Percentiles rank a stretch among this genome's conserved stretches.
Conservation (phyloP, 2,888 invertebrate species). For the Catocala nupta region DNA sequence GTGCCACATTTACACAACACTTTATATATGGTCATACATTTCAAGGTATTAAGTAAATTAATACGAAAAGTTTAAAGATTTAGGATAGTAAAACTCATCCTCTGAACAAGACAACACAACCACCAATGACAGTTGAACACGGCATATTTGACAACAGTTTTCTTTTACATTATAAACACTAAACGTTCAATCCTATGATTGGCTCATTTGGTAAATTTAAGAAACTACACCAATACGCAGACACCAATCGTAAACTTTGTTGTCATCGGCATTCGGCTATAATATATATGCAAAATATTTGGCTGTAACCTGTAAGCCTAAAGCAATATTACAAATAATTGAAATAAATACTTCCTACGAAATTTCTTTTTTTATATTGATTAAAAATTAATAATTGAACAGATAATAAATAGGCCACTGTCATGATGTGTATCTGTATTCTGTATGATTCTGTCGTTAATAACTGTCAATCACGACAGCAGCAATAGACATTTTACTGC, state of each 20-base stretch:
- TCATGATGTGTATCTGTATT: too few species aligned
- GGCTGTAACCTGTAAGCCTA: too few species aligned
- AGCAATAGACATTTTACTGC: slow-evolving; percentile 16
- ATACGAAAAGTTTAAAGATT: slow-evolving; percentile 40
- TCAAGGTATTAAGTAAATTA: slow-evolving; percentile 35
- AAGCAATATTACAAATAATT: too few species aligned
- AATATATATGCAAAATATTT: too few species aligned
- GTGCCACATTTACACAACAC: slow-evolving; percentile 54
- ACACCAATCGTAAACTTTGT: too few species aligned
- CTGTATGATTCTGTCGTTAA: slow-evolving; percentile 11
- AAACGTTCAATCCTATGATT: neutral
- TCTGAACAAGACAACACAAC: slow-evolving; percentile 48
- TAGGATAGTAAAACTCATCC: slow-evolving; percentile 53
- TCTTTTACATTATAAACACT: neutral
- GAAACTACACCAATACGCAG: too few species aligned
- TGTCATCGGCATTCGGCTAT: too few species aligned
- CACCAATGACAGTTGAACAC: slow-evolving; percentile 81
- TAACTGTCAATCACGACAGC: slow-evolving; percentile 23
- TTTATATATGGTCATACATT: slow-evolving; percentile 52
- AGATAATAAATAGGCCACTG: too few species aligned
- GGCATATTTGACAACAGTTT: slow-evolving; percentile 47
- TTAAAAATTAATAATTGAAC: too few species aligned
- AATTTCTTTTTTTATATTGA: too few species aligned
- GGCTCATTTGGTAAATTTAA: neutral
- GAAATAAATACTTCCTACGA: too few species aligned